Evolutionary conservation across 2,113 vertebrate species (phyloP).

Genomic region (Bubalus kerabau): DNA sequence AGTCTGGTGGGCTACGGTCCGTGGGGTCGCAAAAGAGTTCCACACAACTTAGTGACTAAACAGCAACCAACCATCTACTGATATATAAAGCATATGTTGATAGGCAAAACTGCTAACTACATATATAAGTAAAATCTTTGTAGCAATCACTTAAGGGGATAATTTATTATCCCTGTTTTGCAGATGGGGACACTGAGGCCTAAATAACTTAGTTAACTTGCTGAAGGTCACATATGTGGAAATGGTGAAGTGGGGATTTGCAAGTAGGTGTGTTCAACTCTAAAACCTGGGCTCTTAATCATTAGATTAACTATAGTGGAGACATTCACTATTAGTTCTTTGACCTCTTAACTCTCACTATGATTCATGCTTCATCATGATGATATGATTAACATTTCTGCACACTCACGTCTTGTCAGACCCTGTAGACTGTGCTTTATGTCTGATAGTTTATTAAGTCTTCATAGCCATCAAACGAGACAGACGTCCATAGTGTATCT

Average conservation of each 20-base stretch:
- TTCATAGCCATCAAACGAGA: not conserved
- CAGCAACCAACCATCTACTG: not conserved
- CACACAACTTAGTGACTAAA: not conserved
- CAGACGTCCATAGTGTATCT: not conserved
- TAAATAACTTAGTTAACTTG: not conserved
- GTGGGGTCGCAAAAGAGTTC: not conserved
- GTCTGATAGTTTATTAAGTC: not conserved
- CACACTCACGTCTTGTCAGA: not conserved
- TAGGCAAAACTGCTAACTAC: not conserved
- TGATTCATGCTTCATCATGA: conserved; percentile 13
- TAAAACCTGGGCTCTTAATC: not conserved
- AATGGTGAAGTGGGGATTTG: not conserved
- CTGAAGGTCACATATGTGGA: not conserved
- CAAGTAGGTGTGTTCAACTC: not conserved
- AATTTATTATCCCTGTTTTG: not conserved
- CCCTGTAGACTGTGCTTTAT: not conserved
- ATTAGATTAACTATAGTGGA: not conserved
- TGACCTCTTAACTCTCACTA: not conserved
- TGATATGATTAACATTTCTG: not conserved
- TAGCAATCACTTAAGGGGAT: not conserved
- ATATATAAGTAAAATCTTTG: not conserved
- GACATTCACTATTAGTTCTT: not conserved
- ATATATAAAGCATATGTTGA: not conserved
- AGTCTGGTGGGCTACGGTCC: not conserved
- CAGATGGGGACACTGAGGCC: not conserved